These are phyloP conservation scores for Dendropsophus ebraccatus DNA, from an alignment of 2,113 vertebrate species.

Conservation along the genomic window DNA sequence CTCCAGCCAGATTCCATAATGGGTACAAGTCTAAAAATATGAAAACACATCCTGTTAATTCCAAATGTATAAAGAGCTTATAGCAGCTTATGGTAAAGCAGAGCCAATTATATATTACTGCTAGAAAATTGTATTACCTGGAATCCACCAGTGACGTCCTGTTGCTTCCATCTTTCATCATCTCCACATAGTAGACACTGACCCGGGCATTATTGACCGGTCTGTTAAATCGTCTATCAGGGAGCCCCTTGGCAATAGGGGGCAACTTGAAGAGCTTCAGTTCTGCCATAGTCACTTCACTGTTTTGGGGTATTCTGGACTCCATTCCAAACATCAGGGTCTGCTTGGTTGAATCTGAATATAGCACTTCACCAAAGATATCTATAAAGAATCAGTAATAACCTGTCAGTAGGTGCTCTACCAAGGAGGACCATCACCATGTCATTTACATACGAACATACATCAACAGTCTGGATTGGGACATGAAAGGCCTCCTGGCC, in stretches of 20 bases:
- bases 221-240: conserved; percentile 72
- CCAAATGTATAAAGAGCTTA: not conserved
- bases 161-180: conserved; percentile 80
- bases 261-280: conserved; percentile 90
- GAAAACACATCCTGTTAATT: not conserved
- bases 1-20: conserved; percentile 90
- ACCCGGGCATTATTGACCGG: conserved; percentile 81
- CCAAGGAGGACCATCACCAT: not conserved
- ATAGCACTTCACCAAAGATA: conserved; percentile 79
- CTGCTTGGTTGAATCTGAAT: conserved; percentile 77
- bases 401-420: not conserved
- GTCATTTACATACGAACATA: conserved; percentile 56
- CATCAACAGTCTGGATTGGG: conserved; percentile 15
- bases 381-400: conserved; percentile 68
- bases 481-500: not conserved
- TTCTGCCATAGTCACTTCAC: conserved; percentile 91
- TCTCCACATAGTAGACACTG: conserved; percentile 89
- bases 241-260: conserved; percentile 69
- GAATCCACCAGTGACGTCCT: conserved; percentile 89
- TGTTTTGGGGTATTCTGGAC: conserved; percentile 84
- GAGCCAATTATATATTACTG: too few species aligned
- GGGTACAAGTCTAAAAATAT: conserved; percentile 82
- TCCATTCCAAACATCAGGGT: conserved; percentile 89
- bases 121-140: conserved; percentile 71
- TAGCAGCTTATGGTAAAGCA: not conserved